Evolutionary conservation across 2,113 vertebrate species (phyloP), one percentile per base, ranked within the genome.

Genomic region (Redunca redunca): DNA sequence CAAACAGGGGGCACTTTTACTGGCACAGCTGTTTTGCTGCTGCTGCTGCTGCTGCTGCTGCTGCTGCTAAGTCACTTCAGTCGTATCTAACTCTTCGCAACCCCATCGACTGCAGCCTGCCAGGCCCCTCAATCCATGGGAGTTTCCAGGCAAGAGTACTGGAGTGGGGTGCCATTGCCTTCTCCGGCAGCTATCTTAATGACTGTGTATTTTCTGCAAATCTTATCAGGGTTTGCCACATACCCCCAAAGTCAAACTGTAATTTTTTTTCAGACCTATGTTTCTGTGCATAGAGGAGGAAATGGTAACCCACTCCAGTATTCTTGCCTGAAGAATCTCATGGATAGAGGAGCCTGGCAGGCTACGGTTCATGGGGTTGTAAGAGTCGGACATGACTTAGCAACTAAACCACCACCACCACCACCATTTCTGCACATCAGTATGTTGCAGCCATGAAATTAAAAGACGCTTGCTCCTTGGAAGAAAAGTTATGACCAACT

Each of bases 21-120:
- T 83, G 55, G 9, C 52, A 52, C 6, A 62, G 58, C 13, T 14
- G 58, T 62, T 13, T 62, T 62, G 58, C 12, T 30, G 58, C 58
- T 30, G 58, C 58, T 60, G 58, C 58, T 60, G 58, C 58, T 60
- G 58, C 58, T 60, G 26, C 26, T 60, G 25, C 57, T 28, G 58
- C 58, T 60, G 58, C 58, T 60, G 58, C 58, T 60, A 25, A 26
- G 26, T 62, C 13, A 0, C 58, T 30, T 62, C 58, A 62, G 28
- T 30, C 2, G 0, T 15, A 5, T 62, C 28, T 2, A 0, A 62
- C 28, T 62, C 12, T 62, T 62, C 0, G 1, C 28, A 14, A 6
- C 58, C 13, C 58, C 12, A 62, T 62, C 28, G 58, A 7, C 28
- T 60, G 28, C 58, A 60, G 28, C 58, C 58, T 60, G 28, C 28